These are phyloP conservation scores for Diarsia mendica DNA, from an alignment of 2,888 invertebrate species.

Conservation along the genomic window DNA sequence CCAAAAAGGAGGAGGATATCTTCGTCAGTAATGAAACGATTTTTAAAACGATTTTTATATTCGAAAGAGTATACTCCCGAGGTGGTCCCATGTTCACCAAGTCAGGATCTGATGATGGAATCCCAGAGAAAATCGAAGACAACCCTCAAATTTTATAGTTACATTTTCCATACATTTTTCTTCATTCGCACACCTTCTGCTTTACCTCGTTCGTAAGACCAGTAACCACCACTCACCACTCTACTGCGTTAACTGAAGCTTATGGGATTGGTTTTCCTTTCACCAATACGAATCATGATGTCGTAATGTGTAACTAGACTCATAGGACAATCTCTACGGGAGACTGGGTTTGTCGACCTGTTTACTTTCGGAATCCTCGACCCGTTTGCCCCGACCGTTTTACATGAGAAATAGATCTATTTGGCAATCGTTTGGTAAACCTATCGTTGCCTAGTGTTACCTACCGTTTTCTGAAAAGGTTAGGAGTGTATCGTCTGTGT, in stretches of 20 bases:
- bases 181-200: slow-evolving; percentile 28
- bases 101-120: too few species aligned
- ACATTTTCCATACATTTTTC: too few species aligned
- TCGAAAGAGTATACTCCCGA: too few species aligned
- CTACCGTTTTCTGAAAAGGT: slow-evolving; percentile 42
- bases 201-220: background rate
- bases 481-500: slow-evolving; percentile 22
- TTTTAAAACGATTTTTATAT: too few species aligned
- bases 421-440: slow-evolving; percentile 41
- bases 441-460: background rate
- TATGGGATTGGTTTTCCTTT: slow-evolving; percentile 53
- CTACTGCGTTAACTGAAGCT: slow-evolving; percentile 47
- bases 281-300: slow-evolving; percentile 48
- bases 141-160: too few species aligned
- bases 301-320: slow-evolving; percentile 41
- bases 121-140: too few species aligned
- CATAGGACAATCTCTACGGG: slow-evolving; percentile 51
- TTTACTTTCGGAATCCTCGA: slow-evolving; percentile 65
- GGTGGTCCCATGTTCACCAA: too few species aligned
- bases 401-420: slow-evolving; percentile 52
- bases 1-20: too few species aligned
- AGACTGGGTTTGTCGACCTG: slow-evolving; percentile 46
- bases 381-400: slow-evolving; percentile 53
- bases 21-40: too few species aligned
- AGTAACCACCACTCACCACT: slow-evolving; percentile 59